Conservation (phyloP, 2,888 invertebrate species). For the Adelognathus sp. region DNA sequence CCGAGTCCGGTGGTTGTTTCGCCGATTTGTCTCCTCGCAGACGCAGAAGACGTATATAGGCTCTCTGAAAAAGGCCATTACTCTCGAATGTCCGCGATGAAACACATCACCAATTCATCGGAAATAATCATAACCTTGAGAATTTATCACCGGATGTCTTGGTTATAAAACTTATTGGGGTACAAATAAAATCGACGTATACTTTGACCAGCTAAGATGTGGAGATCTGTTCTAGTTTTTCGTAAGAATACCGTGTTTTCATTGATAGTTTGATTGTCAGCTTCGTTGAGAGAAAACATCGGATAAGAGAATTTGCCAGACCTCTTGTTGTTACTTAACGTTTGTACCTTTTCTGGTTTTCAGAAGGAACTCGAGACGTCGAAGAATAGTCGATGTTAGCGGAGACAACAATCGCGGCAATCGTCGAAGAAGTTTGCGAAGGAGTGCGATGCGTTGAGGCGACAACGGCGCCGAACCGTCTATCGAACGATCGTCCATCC, state of each 20-base stretch:
- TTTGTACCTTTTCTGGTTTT: conserved; percentile 18
- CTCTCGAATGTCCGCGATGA: background rate
- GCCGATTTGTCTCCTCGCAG: conserved; percentile 24
- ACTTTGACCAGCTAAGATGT: too few species aligned
- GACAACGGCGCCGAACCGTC: conserved; percentile 39
- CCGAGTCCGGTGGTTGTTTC: background rate
- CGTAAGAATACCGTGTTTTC: background rate
- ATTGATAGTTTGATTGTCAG: background rate
- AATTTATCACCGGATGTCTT: background rate
- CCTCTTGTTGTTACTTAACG: background rate
- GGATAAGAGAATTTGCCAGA: background rate
- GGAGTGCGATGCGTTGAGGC: conserved; percentile 49
- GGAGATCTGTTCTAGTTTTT: background rate
- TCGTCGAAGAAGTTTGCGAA: conserved; percentile 34
- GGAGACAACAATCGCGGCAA: conserved; percentile 16
- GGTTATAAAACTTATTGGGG: background rate
- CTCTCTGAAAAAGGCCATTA: background rate
- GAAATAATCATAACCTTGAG: background rate
- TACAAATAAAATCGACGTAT: background rate
- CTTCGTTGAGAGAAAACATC: background rate
- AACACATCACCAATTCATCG: background rate
- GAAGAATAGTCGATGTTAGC: conserved; percentile 32
- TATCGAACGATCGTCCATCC: conserved; percentile 37
- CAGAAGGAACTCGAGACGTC: conserved; percentile 24
- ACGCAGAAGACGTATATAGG: conserved; percentile 7